Conservation (phyloP, 92 coral and sea anemone species). For the Galaxea fascicularis region DNA sequence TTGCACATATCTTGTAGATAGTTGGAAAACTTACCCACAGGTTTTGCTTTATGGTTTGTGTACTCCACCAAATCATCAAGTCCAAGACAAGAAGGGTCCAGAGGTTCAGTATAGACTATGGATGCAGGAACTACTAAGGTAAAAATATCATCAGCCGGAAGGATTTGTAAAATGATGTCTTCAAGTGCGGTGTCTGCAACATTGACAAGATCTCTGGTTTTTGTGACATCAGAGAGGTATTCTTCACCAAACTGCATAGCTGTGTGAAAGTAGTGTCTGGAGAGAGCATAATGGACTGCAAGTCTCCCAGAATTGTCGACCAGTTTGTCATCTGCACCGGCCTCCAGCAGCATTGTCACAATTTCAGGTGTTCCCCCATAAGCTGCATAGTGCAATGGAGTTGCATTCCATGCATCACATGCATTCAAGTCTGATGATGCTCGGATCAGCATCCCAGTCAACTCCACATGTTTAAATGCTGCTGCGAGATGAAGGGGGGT, state of each 20-base stretch:
- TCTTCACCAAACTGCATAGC: constrained; percentile 53
- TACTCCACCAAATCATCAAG: constrained; percentile 41
- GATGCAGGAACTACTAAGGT: constrained; percentile 53
- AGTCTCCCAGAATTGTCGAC: constrained; percentile 28
- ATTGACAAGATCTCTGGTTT: neutral
- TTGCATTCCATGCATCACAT: constrained; percentile 33
- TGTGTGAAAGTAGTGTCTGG: constrained; percentile 57
- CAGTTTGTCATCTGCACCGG: constrained; percentile 36
- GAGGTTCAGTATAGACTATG: constrained; percentile 17
- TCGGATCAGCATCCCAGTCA: constrained; percentile 46
- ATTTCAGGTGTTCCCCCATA: constrained; percentile 70
- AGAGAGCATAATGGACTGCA: constrained; percentile 48
- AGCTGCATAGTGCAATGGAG: constrained; percentile 56
- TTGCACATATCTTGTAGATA: constrained; percentile 43
- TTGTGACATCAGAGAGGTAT: constrained; percentile 17
- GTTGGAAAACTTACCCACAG: constrained; percentile 17
- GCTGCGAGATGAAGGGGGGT: constrained; percentile 62
- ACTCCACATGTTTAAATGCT: constrained; percentile 31
- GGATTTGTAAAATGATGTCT: constrained; percentile 39
- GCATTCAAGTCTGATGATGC: constrained; percentile 49
- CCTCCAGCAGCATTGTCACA: constrained; percentile 33
- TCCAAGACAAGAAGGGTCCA: constrained; percentile 24
- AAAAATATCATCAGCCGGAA: constrained; percentile 63
- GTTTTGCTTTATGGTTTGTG: constrained; percentile 22
- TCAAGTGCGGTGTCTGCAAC: constrained; percentile 13